phyloP scores from a whole-genome alignment of 2,797 vertebrate genomes.

The Silurus aristotelis region DNA sequence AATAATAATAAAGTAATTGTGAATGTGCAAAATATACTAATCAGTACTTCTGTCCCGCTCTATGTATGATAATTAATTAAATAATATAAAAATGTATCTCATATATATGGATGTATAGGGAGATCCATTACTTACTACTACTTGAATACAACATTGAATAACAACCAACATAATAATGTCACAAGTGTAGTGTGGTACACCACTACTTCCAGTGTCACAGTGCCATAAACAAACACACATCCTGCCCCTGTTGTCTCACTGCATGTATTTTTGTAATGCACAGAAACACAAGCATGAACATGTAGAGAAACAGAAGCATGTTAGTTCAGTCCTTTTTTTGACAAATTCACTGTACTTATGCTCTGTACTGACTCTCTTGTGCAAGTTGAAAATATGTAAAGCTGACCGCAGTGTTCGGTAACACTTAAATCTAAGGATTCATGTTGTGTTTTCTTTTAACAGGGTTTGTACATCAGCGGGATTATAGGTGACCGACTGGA shows the following conservation, averaged over 20 bases:
- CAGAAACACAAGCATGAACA: neutral
- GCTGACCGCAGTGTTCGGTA: neutral
- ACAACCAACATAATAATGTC: neutral
- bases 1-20: neutral
- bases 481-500: conserved; percentile 90
- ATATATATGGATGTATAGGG: no score
- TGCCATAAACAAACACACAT: neutral
- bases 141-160: neutral
- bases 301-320: neutral
- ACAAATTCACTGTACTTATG: neutral
- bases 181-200: neutral
- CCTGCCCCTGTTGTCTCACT: neutral
- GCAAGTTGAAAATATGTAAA: neutral
- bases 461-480: conserved; percentile 95
- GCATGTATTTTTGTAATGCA: neutral
- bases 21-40: neutral
- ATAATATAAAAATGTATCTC: no score
- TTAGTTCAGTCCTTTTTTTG: neutral
- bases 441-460: conserved; percentile 2
- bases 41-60: neutral
- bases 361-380: neutral
- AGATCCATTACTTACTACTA: neutral
- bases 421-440: neutral
- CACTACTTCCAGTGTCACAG: neutral
- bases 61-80: neutral